Evolutionary conservation across 1,140 invertebrate species (phyloP), one percentile per base, ranked within the genome.

Genomic region (Cydia splendana): DNA sequence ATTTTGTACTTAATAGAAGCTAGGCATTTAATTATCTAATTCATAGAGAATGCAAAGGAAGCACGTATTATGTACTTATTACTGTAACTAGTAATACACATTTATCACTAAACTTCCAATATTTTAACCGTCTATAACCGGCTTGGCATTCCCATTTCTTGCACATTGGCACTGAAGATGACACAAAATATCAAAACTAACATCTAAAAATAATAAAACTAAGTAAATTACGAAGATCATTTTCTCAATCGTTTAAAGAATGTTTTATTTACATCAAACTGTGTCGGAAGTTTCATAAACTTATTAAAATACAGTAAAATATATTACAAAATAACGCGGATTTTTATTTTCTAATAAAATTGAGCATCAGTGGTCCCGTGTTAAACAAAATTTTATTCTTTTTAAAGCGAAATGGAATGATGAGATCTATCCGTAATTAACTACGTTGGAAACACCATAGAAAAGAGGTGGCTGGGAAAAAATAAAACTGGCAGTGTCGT

Each of bases 91-190:
- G 81, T 84, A 86, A 84, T 87, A 89, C 85, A 85, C 81, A 84
- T 82, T 83, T 83, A 84, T 84, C 62, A 76, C 51, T 71, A 71
- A 34, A 18, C 67, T 71, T 71, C 67, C 30, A 9, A 71, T 28
- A 42, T n/a, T n/a, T 9, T 0, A 4, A 18, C 67, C 67, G 30
- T 9, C 38, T 18, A 45, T 12, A 9, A 24, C 15, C 73, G 42
- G 73, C 13, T 12, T 53, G 45, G 18, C 80, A 81, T 80, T 84
- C 82, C 75, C 76, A 78, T 81, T 81, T 79, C 78, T 84, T 82
- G 88, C 88, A 85, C 88, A 80, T 91, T 92, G 90, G 90, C 89
- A 92, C 90, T 86, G 85, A 86, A 81, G 81, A 92, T 90, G 90
- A 92, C 88, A 89, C 88, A 87, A 83, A 85, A 85, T 77, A 79